Evolutionary conservation across 2,113 vertebrate genomes (phyloP).

Genomic region (Nyctereutes procyonoides): DNA sequence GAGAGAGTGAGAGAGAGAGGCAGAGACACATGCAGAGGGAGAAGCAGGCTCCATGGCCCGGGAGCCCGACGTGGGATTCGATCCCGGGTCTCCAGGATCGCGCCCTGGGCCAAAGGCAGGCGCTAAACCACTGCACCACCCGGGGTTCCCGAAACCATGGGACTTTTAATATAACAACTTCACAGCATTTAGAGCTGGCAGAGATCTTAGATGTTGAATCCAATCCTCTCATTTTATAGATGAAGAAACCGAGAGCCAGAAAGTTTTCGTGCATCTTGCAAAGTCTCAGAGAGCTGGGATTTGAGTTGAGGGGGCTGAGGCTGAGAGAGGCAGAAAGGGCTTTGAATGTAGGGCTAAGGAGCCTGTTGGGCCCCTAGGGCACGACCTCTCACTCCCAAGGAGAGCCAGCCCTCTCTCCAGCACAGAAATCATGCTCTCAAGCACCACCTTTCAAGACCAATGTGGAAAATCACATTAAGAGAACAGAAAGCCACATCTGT

Average conservation of each 20-base stretch:
- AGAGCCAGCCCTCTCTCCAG: neutral
- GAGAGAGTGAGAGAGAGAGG: too few species aligned
- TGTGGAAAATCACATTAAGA: slow-evolving; percentile 72
- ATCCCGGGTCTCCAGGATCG: too few species aligned
- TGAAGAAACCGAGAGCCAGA: slow-evolving; percentile 24
- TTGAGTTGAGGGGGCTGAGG: neutral
- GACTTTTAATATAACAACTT: slow-evolving; percentile 58
- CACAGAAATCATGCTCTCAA: neutral
- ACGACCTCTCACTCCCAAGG: neutral
- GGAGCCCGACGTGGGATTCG: too few species aligned
- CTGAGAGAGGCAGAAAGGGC: neutral
- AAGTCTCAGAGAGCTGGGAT: neutral
- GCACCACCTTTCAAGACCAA: slow-evolving; percentile 44
- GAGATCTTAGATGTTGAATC: slow-evolving; percentile 36
- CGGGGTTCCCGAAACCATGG: neutral
- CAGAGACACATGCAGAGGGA: too few species aligned
- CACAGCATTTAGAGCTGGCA: slow-evolving; percentile 29
- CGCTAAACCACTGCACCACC: too few species aligned
- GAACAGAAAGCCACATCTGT: slow-evolving; percentile 77
- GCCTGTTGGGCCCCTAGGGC: neutral
- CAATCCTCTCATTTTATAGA: slow-evolving; percentile 53
- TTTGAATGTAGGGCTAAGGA: neutral
- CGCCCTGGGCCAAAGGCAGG: too few species aligned
- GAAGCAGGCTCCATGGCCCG: too few species aligned
- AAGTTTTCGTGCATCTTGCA: neutral